Base-by-base conservation (phyloP, 2,113 vertebrate species). In the Sapayoa aenigma region DNA sequence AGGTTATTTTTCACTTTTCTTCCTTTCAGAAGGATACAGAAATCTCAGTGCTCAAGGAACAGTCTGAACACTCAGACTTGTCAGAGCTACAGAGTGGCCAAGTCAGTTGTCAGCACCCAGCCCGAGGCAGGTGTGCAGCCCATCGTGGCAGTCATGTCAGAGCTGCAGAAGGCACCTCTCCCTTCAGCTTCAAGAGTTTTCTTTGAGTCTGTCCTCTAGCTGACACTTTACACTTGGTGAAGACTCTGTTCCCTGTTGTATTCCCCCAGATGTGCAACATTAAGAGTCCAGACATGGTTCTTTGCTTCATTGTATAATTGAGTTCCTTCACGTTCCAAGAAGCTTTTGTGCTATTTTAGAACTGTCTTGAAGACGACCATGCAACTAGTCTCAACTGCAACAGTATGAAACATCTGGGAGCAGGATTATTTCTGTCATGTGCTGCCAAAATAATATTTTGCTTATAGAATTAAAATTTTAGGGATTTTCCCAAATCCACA, bases 391-490 rank as follows among this genome's bases (percentile, higher is more conserved):
- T 91, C 84, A 75, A 27, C 62, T 96, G 83, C 84, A 93, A 52
- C 18, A 84, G 69, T 67, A 47, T 31, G 67, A 94, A 94, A 89
- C 91, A 96, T 95, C 91, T 93, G 93, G 94, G 80, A 95, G 75
- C 65, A 71, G 93, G 95, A 95, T 97, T 96, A 96, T 60, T 94
- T 92, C 88, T 91, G 92, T 93, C 92, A 95, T 95, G 84, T 90
- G 78, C 90, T 93, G 93, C 90, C 89, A 95, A 94, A 95, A 93
- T 95, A 84, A 75, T 77, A 96, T 95, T 96, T 96, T 96, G 85
- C 95, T 96, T 96, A 95, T 80, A 84, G 94, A 95, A 95, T 97
- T 96, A 96, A 91, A 94, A 83, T 91, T 94, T 86, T 66, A 53
- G 69, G 91, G 93, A 93, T 95, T 97, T 96, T 94, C 76, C 94